Base-by-base conservation (phyloP, 2,888 invertebrate species). In the Campopleginae sp. region DNA sequence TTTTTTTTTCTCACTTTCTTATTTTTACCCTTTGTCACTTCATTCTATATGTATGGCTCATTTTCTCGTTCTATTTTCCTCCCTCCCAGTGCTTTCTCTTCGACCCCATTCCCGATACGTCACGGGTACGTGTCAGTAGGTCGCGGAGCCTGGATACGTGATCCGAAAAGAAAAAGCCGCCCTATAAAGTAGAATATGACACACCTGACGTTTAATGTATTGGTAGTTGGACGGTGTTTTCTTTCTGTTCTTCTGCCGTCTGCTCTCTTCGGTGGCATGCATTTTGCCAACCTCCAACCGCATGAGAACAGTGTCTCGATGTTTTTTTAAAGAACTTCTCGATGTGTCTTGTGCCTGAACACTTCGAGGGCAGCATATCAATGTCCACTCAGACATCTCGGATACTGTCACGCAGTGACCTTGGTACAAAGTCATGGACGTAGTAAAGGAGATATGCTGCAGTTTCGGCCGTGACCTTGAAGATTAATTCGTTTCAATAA, bases 51-150 rank as follows among this genome's bases (percentile, higher is more conserved):
- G 12, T 27, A 12, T 23, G 19, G 23, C 12, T 58, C 54, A 31
- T 58, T 31, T 68, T 31, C 19, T 19, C 27, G 23, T 51, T 74
- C 74, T 17, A 14, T 63, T 54, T 31, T n/a, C 66, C 51, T 65
- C 14, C 31, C 42, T 38, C 7, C 17, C 79, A 38, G 17, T 33
- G 10, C 58, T 19, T 31, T 51, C 58, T 51, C 31, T 65, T 44
- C 70, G 77, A 82, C 74, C 78, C 75, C 84, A 61, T 87, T 90
- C 91, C 91, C 88, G 90, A 91, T 91, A 92, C 93, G 92, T 92
- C 92, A 92, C 90, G 85, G 92, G 91, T 91, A 90, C 89, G 93
- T 92, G 92, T 91, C 91, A 93, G 89, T 92, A 91, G 92, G 93
- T 93, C 92, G 91, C 92, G 91, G 89, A 91, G 89, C 90, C 90